A percentile compares a stretch with the other conserved stretches of the same genome.
Conservation (phyloP, 1,140 invertebrate species). For the Zaprionus camerounensis region DNA sequence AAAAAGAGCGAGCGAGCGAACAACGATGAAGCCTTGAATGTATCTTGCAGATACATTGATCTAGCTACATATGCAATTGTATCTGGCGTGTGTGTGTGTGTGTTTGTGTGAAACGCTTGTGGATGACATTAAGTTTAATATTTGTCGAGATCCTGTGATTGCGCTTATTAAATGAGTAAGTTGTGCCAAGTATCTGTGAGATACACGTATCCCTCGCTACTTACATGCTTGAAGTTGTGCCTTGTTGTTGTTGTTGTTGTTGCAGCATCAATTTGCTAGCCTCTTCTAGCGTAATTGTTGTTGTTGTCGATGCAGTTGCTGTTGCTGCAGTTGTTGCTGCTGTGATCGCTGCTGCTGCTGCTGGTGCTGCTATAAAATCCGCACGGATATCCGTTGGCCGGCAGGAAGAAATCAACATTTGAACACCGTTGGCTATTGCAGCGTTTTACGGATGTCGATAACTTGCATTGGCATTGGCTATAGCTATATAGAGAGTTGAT, state of each 20-base stretch:
- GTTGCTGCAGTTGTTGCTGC: slow-evolving; percentile 17
- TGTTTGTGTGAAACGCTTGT: slow-evolving; percentile 38
- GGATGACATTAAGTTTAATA: slow-evolving; percentile 71
- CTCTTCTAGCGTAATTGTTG: slow-evolving; percentile 73
- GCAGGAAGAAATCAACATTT: slow-evolving; percentile 83
- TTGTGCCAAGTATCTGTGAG: slow-evolving; percentile 31
- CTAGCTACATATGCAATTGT: slow-evolving; percentile 42
- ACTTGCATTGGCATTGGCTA: slow-evolving; percentile 71
- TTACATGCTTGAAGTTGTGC: slow-evolving; percentile 63
- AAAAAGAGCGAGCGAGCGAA: slow-evolving; percentile 3
- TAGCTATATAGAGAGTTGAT: slow-evolving; percentile 62
- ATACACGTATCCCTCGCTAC: slow-evolving; percentile 43
- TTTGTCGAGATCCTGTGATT: slow-evolving; percentile 65
- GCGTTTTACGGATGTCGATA: slow-evolving; percentile 78
- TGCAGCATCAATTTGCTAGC: slow-evolving; percentile 73
- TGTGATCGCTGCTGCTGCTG: slow-evolving; percentile 18
- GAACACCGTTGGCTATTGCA: slow-evolving; percentile 75
- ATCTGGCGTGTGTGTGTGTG: slow-evolving; percentile 14
- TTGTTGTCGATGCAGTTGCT: slow-evolving; percentile 36
- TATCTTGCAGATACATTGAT: slow-evolving; percentile 60
- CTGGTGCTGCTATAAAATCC: slow-evolving; percentile 72
- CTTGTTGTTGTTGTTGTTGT: slow-evolving; percentile 24
- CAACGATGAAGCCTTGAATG: slow-evolving; percentile 68
- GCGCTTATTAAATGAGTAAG: slow-evolving; percentile 58
- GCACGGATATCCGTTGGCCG: slow-evolving; percentile 80